These are phyloP conservation scores for Mustelus asterias DNA, from an alignment of 2,113 vertebrate genomes.

Conservation along the genomic window DNA sequence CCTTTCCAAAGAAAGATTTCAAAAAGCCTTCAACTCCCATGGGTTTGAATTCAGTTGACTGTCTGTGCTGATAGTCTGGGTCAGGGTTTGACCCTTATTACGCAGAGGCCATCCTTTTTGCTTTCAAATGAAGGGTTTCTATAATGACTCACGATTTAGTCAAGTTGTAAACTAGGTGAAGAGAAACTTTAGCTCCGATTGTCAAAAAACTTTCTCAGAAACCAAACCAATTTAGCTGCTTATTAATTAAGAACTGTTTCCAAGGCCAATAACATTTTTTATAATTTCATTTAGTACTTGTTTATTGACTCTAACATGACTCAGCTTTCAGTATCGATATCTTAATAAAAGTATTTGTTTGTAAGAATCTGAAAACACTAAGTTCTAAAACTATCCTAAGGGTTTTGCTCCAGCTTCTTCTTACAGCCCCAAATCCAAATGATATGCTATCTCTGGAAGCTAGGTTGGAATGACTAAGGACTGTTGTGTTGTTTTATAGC, in stretches of 20 bases:
- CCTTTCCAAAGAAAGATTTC: background rate
- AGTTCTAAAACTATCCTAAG: background rate
- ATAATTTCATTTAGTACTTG: background rate
- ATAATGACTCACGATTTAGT: background rate
- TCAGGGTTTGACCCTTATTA: background rate
- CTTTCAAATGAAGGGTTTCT: background rate
- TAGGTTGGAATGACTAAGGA: background rate
- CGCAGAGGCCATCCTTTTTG: background rate
- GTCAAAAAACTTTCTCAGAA: background rate
- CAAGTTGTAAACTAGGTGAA: background rate
- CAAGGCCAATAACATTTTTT: background rate
- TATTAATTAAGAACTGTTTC: background rate
- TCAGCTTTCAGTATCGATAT: background rate
- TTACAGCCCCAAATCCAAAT: background rate
- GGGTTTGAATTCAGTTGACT: background rate
- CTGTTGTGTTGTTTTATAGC: background rate
- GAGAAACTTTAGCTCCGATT: background rate
- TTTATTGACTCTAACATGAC: background rate
- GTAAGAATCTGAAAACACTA: background rate
- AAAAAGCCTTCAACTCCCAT: background rate
- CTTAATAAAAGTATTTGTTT: background rate
- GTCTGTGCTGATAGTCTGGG: background rate
- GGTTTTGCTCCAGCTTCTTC: background rate
- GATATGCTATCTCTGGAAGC: background rate
- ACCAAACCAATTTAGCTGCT: background rate